Evolutionary conservation across 2,113 vertebrate genomes (phyloP), one percentile per base, ranked within the genome.

Genomic region (Ahaetulla prasina): DNA sequence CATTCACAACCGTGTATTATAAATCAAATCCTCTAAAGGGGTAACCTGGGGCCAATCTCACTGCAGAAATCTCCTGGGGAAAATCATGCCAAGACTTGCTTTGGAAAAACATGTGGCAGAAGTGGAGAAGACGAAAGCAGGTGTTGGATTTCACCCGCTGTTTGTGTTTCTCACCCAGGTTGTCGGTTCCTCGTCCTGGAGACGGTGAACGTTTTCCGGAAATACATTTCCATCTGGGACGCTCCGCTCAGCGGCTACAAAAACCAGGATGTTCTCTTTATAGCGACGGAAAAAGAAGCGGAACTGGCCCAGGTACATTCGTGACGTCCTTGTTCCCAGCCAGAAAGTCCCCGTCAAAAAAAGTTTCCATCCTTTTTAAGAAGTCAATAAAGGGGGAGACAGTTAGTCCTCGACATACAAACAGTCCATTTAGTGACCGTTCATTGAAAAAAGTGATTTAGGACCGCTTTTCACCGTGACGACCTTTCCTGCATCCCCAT

Each of bases 171-270:
- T 90, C 52, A 3, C 43, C 35, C 92, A 99, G 99, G 97, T 55
- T 99, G 99, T 91, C 92, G 3, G 0, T 96, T 98, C 89, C 96
- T 99, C 0, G 96, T 97, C 3, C 97, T 99, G 27, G 96, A 98
- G 90, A 98, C 98, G 0, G 98, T 99, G 10, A 98, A 96, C 91
- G 84, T 98, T 92, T 91, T 99, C 92, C 98, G 99, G 93, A 99
- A 99, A 92, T 99, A 99, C 93, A 52, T 98, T 85, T 98, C 98
- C 25, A 16, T 99, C 87, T 96, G 99, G 93, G 99, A 99, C 63
- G 95, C 99, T 50, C 98, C 98, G 18, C 20, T 98, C 91, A 98
- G 98, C 96, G 98, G 98, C 97, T 95, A 99, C 47, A 95, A 95
- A 12, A 91, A 97, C 3, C 94, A 94, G 0, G 95, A 98, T 14